phyloP scores from a whole-genome alignment of 1,140 invertebrate species.

The Aphis craccivora region DNA sequence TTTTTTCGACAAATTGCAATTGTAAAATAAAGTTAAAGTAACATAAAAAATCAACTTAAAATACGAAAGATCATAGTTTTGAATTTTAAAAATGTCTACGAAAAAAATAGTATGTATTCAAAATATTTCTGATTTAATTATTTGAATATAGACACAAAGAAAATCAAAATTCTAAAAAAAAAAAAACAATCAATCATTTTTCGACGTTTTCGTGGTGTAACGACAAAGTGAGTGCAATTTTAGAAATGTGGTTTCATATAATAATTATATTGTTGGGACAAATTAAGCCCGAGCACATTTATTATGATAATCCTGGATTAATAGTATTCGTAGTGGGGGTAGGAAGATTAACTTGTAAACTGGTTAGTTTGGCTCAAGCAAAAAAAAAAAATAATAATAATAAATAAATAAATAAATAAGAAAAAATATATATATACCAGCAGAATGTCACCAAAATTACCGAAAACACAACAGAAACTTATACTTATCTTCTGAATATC shows the following conservation, averaged over 20 bases:
- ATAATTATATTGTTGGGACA: background rate
- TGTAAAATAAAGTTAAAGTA: background rate
- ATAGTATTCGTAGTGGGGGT: background rate
- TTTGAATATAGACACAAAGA: accelerated
- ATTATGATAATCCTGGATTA: constrained; percentile 47
- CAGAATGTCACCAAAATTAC: background rate
- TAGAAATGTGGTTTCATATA: background rate
- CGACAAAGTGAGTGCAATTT: background rate
- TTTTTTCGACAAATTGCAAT: background rate
- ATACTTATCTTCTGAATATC: background rate
- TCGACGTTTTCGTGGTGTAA: background rate
- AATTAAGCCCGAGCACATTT: constrained; percentile 44
- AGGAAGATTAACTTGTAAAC: background rate
- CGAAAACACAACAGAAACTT: background rate
- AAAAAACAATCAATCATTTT: background rate
- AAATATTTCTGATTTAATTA: background rate
- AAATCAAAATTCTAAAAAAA: background rate
- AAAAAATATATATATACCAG: background rate
- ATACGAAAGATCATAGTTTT: background rate
- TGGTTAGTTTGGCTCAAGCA: background rate
- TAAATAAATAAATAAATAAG: background rate
- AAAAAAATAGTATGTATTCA: background rate
- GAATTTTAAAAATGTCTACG: background rate
- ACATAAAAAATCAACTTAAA: background rate
- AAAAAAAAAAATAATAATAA: background rate